These are phyloP conservation scores for Rhinopomastus cyanomelas DNA, from an alignment of 2,113 vertebrate genomes.

Conservation along the genomic window DNA sequence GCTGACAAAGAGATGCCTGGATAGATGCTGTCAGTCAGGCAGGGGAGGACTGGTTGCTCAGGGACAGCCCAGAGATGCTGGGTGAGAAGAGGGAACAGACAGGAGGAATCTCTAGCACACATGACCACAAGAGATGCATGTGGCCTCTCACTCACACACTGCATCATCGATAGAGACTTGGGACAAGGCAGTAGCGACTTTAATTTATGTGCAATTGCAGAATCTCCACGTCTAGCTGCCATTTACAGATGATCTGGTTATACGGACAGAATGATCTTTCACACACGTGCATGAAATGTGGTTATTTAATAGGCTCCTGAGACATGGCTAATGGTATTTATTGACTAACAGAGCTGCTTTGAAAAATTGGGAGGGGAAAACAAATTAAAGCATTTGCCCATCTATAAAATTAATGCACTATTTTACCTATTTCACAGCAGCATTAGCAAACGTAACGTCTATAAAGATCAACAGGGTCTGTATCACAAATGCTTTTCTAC, in stretches of 20 bases:
- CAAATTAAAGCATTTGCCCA: neutral
- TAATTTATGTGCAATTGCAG: neutral
- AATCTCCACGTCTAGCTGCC: neutral
- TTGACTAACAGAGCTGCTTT: neutral
- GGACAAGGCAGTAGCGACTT: neutral
- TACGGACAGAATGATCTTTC: neutral
- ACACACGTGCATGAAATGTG: neutral
- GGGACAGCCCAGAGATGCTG: neutral
- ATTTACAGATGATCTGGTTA: neutral
- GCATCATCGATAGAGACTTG: accelerated
- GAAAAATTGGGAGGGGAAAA: neutral
- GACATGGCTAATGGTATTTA: neutral
- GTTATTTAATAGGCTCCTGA: neutral
- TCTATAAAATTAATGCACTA: constrained; percentile 15
- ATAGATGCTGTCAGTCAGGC: neutral
- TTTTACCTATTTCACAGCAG: constrained; percentile 22
- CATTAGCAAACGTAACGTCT: neutral
- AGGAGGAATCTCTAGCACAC: neutral
- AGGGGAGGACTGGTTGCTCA: neutral
- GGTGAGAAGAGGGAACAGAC: neutral
- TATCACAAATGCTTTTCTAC: neutral
- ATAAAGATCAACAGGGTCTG: neutral
- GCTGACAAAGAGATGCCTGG: neutral
- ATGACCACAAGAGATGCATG: accelerated
- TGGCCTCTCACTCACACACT: neutral